Percentiles rank a stretch among this genome's conserved stretches.
Evolutionary conservation across 1,140 invertebrate genomes (phyloP).

Genomic region (Aphaenogaster rudis): DNA sequence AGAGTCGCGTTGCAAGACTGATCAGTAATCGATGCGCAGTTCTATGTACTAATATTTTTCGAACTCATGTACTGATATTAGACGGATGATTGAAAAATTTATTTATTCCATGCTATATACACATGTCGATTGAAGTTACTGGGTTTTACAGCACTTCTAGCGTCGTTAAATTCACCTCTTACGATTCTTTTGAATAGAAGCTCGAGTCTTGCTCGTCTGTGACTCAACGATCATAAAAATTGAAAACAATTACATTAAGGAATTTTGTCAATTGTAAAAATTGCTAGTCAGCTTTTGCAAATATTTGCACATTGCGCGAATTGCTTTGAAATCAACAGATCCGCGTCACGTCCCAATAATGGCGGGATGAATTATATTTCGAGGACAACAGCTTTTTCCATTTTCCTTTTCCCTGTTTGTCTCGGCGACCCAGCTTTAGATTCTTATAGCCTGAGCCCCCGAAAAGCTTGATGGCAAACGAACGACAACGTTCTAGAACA

Average conservation of each 20-base stretch:
- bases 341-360: background rate
- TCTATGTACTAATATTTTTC: background rate
- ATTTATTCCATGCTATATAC: background rate
- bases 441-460: background rate
- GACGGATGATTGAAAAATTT: background rate
- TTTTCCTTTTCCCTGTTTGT: background rate
- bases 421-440: background rate
- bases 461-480: background rate
- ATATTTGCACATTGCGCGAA: background rate
- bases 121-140: slow-evolving; percentile 20
- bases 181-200: background rate
- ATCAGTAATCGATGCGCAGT: background rate
- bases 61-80: background rate
- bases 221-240: slow-evolving; percentile 31
- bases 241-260: slow-evolving; percentile 20
- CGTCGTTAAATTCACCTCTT: slow-evolving; percentile 23
- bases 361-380: background rate
- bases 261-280: slow-evolving; percentile 11
- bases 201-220: background rate
- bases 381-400: background rate
- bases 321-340: background rate
- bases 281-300: background rate
- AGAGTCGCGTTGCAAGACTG: background rate
- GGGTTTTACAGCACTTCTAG: background rate
- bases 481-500: background rate